A percentile compares a stretch with the other conserved stretches of the same genome.
phyloP scores from a whole-genome alignment of 2,113 vertebrate species.

The Pseudorhombus dupliciocellatus region DNA sequence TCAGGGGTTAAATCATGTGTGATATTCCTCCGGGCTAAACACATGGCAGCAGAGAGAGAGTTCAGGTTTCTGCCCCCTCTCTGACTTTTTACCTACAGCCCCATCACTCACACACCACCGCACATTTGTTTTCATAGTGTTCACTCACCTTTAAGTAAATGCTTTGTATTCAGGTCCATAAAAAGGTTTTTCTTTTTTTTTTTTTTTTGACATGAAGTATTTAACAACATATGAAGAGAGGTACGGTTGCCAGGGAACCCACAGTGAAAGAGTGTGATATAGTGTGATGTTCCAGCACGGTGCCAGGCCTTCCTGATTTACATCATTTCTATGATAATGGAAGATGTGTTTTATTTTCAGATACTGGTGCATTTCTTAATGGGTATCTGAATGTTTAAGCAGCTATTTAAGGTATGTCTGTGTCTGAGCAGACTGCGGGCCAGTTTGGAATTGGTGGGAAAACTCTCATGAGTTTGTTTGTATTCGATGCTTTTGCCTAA shows the following conservation, averaged over 20 bases:
- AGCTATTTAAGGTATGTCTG: neutral
- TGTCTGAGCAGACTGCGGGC: no score
- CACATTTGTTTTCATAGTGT: slow-evolving; percentile 13
- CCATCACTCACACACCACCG: slow-evolving; percentile 14
- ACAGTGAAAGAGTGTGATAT: neutral
- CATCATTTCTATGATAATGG: slow-evolving; percentile 1
- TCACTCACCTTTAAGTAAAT: slow-evolving; percentile 13
- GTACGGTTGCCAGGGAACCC: neutral
- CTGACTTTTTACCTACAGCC: slow-evolving; percentile 22
- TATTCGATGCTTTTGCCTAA: no score
- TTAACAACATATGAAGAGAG: neutral
- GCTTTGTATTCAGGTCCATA: neutral
- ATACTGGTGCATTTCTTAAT: slow-evolving; percentile 1
- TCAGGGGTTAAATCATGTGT: slow-evolving; percentile 51
- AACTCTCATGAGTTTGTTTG: no score
- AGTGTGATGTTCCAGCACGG: neutral
- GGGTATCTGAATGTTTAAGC: no score
- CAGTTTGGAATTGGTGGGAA: no score
- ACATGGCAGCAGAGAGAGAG: slow-evolving; percentile 29
- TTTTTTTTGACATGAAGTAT: neutral
- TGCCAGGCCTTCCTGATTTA: neutral
- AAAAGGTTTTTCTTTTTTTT: neutral
- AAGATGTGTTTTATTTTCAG: slow-evolving; percentile 10
- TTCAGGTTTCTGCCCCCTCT: slow-evolving; percentile 13
- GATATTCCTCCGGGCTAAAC: slow-evolving; percentile 49